Percentiles rank a stretch among this genome's conserved stretches.
Conservation (phyloP, 2,797 vertebrate genomes). For the Argyrosomus regius region DNA sequence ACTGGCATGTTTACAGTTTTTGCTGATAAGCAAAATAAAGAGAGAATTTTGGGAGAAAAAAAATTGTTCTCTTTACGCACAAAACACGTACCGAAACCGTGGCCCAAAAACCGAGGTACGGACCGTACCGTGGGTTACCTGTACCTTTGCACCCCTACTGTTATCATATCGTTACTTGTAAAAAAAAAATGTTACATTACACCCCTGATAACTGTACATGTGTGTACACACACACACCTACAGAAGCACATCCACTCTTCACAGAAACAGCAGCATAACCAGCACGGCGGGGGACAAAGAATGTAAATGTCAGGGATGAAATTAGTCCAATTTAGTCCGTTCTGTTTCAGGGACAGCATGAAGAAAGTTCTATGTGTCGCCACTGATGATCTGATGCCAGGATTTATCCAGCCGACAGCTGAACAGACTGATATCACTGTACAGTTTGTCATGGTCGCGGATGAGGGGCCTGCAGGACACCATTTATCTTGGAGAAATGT, state of each 20-base stretch:
- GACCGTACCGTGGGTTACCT: too few species aligned
- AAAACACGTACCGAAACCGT: too few species aligned
- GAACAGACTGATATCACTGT: neutral
- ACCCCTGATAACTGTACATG: neutral
- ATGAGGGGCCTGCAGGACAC: constrained; percentile 6
- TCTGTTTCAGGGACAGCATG: neutral
- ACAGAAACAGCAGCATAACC: constrained; percentile 9
- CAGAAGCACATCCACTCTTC: neutral
- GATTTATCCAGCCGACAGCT: constrained; percentile 12
- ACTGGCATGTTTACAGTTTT: too few species aligned
- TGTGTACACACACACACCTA: neutral
- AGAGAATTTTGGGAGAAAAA: too few species aligned
- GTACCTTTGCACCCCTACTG: too few species aligned
- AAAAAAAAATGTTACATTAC: neutral
- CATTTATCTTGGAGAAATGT: constrained; percentile 30
- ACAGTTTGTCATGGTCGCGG: constrained; percentile 10
- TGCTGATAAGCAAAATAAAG: too few species aligned
- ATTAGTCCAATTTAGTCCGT: neutral
- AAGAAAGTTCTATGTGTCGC: constrained; percentile 12
- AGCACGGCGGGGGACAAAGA: neutral
- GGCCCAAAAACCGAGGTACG: too few species aligned
- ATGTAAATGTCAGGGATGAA: neutral
- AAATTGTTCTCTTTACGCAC: too few species aligned
- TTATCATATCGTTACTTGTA: too few species aligned
- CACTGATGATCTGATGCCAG: neutral